Base-by-base conservation (phyloP, 1,140 invertebrate genomes). In the Zophobas morio region DNA sequence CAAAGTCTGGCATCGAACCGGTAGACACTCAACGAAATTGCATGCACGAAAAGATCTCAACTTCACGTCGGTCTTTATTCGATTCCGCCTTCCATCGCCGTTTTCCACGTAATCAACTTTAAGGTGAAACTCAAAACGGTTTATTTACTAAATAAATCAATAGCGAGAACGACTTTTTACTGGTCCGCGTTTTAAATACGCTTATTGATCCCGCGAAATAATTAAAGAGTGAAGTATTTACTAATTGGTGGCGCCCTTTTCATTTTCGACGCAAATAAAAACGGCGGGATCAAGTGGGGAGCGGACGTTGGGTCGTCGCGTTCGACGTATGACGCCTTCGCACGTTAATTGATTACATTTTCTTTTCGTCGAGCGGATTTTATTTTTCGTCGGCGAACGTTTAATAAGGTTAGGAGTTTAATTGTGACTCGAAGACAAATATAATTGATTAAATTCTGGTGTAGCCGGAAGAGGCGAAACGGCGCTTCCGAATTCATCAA, bases 1-100 rank as follows among this genome's bases (percentile, higher is more conserved):
- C 60, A 66, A 66, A n/a, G n/a, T 37, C 1, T 66, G 39, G 60
- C 56, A 60, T 60, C 56, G 56, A 37, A 66, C 8, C 2, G 53
- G 35, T 54, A 54, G 53, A 54, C 53, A 66, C 60, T 66, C 37
- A 66, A 66, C 60, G 33, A 42, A 42, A 42, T 42, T 42, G 60
- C 60, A 66, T 66, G 60, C 60, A 66, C 60, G 60, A 66, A 66
- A 66, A 66, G 60, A 66, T 66, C 60, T 66, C 60, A 66, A 42
- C 39, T 66, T 40, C 5, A 42, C 54, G 60, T 66, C 60, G 42
- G 60, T 66, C 42, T 66, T 42, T 66, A 42, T 42, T 40, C 20
- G 60, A n/a, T 46, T 42, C 39, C 37, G n/a, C 33, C 60, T 66
- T 42, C 39, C 33, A 42, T 40, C 39, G 33, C 20, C 40, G 60